phyloP scores from a whole-genome alignment of 2,888 invertebrate genomes.

The Candidula unifasciata region DNA sequence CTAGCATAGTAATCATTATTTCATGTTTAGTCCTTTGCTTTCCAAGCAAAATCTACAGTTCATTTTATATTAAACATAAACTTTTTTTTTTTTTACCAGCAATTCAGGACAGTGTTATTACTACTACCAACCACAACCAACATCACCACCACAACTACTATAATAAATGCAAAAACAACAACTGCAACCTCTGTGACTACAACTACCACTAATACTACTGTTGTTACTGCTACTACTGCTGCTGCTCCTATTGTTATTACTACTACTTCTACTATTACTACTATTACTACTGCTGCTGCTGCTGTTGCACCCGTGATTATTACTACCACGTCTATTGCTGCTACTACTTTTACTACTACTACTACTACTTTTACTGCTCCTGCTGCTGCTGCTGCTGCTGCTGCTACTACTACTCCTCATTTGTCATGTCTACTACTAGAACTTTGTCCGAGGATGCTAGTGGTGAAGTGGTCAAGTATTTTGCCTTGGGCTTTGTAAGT shows the following conservation, averaged over 20 bases:
- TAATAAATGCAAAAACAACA: not conserved
- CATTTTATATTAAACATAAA: too few relatives aligned
- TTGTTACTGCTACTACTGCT: not conserved
- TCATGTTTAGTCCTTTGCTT: too few relatives aligned
- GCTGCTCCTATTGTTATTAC: not conserved
- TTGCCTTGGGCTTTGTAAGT: too few relatives aligned
- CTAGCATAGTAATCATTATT: too few relatives aligned
- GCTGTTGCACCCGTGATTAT: not conserved
- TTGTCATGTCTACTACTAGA: too few relatives aligned
- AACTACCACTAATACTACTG: not conserved
- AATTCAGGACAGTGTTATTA: too few relatives aligned
- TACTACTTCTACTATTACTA: not conserved
- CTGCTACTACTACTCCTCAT: constrained; percentile 11
- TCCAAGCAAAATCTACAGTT: too few relatives aligned
- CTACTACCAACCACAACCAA: not conserved
- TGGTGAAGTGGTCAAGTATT: too few relatives aligned
- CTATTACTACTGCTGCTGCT: not conserved
- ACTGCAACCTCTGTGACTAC: constrained; percentile 2
- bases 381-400: constrained; percentile 8
- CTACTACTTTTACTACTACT: not conserved
- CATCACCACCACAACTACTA: not conserved
- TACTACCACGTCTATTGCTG: not conserved
- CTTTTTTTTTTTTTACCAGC: too few relatives aligned
- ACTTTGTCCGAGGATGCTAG: too few relatives aligned
- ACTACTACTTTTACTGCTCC: not conserved